Conservation (phyloP, 92 coral and sea anemone genomes). For the Epizoanthus rinbou region DNA sequence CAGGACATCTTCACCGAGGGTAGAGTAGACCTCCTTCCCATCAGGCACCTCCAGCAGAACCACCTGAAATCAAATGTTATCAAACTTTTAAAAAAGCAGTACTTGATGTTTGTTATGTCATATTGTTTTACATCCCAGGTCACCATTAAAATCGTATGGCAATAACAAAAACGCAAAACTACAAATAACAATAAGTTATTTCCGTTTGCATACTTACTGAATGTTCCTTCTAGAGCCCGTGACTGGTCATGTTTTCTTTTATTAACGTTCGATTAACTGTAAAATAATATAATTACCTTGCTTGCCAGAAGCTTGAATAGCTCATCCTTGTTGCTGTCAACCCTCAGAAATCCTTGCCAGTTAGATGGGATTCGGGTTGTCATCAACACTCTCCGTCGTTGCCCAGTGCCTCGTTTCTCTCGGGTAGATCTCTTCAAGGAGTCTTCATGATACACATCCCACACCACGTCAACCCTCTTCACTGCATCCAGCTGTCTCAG, state of each 20-base stretch:
- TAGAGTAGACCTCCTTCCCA: constrained; percentile 51
- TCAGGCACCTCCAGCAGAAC: constrained; percentile 50
- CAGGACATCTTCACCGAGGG: constrained; percentile 41
- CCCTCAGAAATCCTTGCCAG: constrained; percentile 49
- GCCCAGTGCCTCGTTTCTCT: constrained; percentile 45
- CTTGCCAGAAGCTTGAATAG: constrained; percentile 38
- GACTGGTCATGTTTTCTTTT: not conserved
- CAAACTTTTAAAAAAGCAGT: no score
- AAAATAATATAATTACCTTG: constrained; percentile 4
- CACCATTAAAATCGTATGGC: no score
- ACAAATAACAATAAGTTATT: no score
- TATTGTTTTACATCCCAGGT: no score
- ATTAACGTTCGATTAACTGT: not conserved
- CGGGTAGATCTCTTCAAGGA: constrained; percentile 52
- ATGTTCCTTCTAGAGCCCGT: no score
- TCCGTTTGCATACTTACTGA: no score
- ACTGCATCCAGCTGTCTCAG: constrained; percentile 48
- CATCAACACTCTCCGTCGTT: constrained; percentile 41
- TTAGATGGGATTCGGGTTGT: constrained; percentile 43
- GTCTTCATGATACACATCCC: constrained; percentile 60
- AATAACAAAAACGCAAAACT: no score
- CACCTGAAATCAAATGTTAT: constrained; percentile 12
- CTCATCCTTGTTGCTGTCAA: constrained; percentile 52
- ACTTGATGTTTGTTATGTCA: no score
- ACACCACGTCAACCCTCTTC: constrained; percentile 64